phyloP scores from a whole-genome alignment of 2,888 invertebrate species.

The Netelia inedita region DNA sequence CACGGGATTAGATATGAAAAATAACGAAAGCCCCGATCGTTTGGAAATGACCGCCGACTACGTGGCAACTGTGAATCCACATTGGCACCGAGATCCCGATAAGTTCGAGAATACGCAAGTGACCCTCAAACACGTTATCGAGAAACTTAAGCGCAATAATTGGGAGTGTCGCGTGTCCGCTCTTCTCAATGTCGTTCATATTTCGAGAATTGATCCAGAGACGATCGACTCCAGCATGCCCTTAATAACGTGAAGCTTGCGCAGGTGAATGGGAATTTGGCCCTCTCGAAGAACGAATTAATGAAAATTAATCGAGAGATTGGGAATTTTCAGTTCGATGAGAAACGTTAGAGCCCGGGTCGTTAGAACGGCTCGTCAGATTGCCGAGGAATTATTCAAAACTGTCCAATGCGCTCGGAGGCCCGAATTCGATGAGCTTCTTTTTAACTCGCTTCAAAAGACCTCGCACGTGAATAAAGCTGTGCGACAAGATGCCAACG shows the following conservation, averaged over 20 bases:
- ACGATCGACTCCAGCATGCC: constrained; percentile 71
- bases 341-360: constrained; percentile 71
- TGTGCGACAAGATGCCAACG: constrained; percentile 71
- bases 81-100: constrained; percentile 48
- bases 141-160: constrained; percentile 68
- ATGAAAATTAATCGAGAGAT: not conserved
- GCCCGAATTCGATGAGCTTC: constrained; percentile 74
- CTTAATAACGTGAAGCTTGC: constrained; percentile 70
- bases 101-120: constrained; percentile 68
- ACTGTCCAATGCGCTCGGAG: constrained; percentile 71
- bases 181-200: constrained; percentile 68
- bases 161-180: constrained; percentile 71
- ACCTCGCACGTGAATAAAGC: constrained; percentile 71
- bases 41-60: constrained; percentile 56
- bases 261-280: constrained; percentile 62
- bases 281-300: not conserved
- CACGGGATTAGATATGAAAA: not conserved
- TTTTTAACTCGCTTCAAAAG: constrained; percentile 69
- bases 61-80: constrained; percentile 42
- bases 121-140: constrained; percentile 64
- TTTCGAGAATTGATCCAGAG: constrained; percentile 72
- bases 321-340: constrained; percentile 65
- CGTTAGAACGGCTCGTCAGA: constrained; percentile 71
- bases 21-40: constrained; percentile 8
- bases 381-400: constrained; percentile 72